Conservation (phyloP, 2,797 vertebrate genomes). For the Anabas testudineus region DNA sequence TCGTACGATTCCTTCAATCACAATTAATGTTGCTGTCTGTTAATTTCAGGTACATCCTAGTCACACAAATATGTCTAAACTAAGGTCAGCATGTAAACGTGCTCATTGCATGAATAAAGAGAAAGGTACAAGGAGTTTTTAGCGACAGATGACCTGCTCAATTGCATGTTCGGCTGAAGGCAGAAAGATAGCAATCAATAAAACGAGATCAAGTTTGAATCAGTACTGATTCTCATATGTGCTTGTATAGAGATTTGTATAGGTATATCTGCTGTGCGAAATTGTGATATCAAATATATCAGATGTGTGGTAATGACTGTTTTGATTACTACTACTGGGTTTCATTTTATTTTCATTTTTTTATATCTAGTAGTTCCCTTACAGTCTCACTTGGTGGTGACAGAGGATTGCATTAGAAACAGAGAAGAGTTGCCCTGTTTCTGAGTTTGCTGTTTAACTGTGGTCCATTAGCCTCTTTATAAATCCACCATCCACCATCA, state of each 20-base stretch:
- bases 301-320: background rate
- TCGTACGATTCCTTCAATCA: background rate
- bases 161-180: background rate
- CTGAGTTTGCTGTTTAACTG: background rate
- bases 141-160: background rate
- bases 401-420: conserved; percentile 39
- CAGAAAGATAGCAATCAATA: background rate
- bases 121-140: background rate
- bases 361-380: conserved; percentile 32
- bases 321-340: background rate
- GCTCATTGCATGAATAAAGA: background rate
- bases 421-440: background rate
- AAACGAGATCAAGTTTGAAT: background rate
- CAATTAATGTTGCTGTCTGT: background rate
- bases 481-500: background rate
- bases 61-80: background rate
- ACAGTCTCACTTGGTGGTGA: conserved; percentile 60
- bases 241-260: no score
- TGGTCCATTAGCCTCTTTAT: background rate
- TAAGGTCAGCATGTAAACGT: background rate
- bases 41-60: no score
- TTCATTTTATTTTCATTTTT: no score
- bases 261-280: background rate
- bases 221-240: background rate
- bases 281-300: background rate